A percentile compares a stretch with the other conserved stretches of the same genome.
Evolutionary conservation across 2,113 vertebrate species (phyloP).

Genomic region (Tragelaphus scriptus): DNA sequence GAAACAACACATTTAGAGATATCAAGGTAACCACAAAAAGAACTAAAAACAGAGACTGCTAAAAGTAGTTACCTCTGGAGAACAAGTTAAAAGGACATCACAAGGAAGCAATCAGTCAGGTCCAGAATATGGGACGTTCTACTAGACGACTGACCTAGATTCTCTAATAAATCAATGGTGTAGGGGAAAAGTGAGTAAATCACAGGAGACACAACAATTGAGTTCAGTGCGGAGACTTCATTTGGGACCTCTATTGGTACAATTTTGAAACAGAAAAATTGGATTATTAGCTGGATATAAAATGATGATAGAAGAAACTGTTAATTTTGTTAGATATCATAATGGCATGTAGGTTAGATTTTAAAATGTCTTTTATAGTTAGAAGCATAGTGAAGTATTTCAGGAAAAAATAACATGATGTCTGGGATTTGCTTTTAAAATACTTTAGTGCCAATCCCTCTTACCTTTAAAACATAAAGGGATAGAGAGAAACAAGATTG

Average conservation of each 20-base stretch:
- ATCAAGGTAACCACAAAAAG: constrained; percentile 1
- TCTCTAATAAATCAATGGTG: neutral
- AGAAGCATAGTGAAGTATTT: neutral
- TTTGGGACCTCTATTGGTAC: neutral
- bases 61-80: neutral
- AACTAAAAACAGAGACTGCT: constrained; percentile 5
- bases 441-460: neutral
- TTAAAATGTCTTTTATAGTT: neutral
- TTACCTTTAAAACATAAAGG: neutral
- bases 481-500: neutral
- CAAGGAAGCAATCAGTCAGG: neutral
- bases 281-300: neutral
- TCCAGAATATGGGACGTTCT: neutral
- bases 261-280: neutral
- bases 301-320: neutral
- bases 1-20: neutral
- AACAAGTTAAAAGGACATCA: constrained; percentile 8
- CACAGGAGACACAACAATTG: neutral
- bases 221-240: neutral
- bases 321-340: neutral
- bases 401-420: neutral
- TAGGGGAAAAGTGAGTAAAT: neutral
- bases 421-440: neutral
- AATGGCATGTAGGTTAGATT: neutral
- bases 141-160: neutral